Conservation (phyloP, 2,888 invertebrate species). For the Pheosia tremula region DNA sequence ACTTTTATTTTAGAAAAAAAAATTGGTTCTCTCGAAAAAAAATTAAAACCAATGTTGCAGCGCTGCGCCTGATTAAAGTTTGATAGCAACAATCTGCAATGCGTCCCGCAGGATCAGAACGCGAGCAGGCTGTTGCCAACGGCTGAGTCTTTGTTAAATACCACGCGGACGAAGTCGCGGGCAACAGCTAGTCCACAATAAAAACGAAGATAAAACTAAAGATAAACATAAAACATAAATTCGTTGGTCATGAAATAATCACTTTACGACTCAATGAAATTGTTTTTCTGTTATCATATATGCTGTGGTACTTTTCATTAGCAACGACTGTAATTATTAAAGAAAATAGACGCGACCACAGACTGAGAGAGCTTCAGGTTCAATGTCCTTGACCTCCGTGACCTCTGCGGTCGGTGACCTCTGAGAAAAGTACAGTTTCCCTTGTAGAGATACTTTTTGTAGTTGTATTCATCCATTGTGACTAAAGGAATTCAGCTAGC, state of each 20-base stretch:
- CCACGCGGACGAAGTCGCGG: too few species aligned
- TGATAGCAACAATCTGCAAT: too few species aligned
- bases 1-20: too few species aligned
- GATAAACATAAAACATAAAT: neutral
- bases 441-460: neutral
- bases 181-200: neutral
- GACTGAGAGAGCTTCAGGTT: slow-evolving; percentile 9
- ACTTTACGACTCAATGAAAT: slow-evolving; percentile 2
- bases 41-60: too few species aligned
- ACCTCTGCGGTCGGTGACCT: slow-evolving; percentile 10
- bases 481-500: neutral
- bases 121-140: too few species aligned
- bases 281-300: slow-evolving; percentile 10
- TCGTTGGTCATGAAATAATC: neutral
- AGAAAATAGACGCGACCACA: slow-evolving; percentile 17
- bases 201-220: neutral
- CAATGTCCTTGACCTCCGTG: slow-evolving; percentile 8
- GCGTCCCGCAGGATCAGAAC: too few species aligned
- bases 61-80: too few species aligned
- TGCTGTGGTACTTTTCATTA: slow-evolving; percentile 18
- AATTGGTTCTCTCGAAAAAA: too few species aligned
- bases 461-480: neutral
- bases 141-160: too few species aligned
- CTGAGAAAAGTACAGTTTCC: slow-evolving; percentile 26
- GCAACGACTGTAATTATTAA: slow-evolving; percentile 25